These are phyloP conservation scores for Hippoglossus hippoglossus DNA, from an alignment of 2,797 vertebrate species.

Conservation along the genomic window DNA sequence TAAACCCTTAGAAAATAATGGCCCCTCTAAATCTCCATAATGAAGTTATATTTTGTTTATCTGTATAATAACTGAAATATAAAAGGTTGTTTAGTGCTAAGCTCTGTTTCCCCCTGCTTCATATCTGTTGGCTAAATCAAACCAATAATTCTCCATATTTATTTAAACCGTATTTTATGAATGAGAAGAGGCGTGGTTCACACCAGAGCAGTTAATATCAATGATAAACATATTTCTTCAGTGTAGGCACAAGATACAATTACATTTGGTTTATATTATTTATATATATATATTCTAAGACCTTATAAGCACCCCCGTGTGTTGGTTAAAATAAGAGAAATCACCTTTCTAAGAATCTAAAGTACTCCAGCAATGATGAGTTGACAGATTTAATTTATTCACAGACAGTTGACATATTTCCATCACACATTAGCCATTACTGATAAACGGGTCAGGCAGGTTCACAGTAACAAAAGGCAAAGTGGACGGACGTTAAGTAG, in stretches of 20 bases:
- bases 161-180: too few relatives aligned
- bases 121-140: neutral
- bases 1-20: too few relatives aligned
- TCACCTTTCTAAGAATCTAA: too few relatives aligned
- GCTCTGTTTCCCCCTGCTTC: neutral
- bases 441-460: constrained; percentile 43
- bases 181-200: too few relatives aligned
- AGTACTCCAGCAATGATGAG: constrained; percentile 12
- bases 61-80: neutral
- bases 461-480: constrained; percentile 41
- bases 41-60: too few relatives aligned
- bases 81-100: neutral
- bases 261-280: too few relatives aligned
- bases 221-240: too few relatives aligned
- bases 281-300: too few relatives aligned
- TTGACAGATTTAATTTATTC: constrained; percentile 63
- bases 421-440: constrained; percentile 27
- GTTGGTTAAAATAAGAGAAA: too few relatives aligned
- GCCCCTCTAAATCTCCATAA: neutral
- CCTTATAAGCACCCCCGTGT: too few relatives aligned
- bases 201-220: too few relatives aligned
- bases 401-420: constrained; percentile 47
- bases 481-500: constrained; percentile 23
- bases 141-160: neutral
- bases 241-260: too few relatives aligned